Base-by-base conservation (phyloP, 2,113 vertebrate genomes). In the Ranitomeya imitator region DNA sequence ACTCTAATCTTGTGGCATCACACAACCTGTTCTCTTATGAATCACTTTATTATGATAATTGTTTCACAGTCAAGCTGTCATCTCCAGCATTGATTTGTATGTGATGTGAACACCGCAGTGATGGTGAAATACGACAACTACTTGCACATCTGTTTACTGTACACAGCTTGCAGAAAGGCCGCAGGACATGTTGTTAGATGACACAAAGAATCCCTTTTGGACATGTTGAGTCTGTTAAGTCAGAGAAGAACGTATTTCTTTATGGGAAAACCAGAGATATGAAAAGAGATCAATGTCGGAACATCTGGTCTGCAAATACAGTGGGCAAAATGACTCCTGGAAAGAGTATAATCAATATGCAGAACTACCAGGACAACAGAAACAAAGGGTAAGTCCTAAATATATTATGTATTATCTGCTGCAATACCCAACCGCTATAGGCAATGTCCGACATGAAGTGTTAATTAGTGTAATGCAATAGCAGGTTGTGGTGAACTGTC, bases 21-120 rank as follows among this genome's bases (percentile, higher is more conserved):
- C 8, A 11, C 16, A 61, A 60, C 59, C 26, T 18, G 13, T 37
- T 54, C 21, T 71, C 10, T 67, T 55, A 84, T 85, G 54, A 21
- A 51, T 86, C 37, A 78, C 73, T 86, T 78, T 86, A 85, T 77
- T 86, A 63, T 77, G 55, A 21, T 77, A 61, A 51, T 61, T 77
- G 16, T 7, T 86, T 86, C 15, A n/a, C 77, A 86, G 54, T 37
- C 83, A 26, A 10, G n/a, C 63, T 16, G 82, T 37, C 54, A 73
- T 23, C 31, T 57, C 54, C 37, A 83, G 37, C 31, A 74, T 19
- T 61, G 21, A 21, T 31, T 13, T 78, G 65, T n/a, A 26, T 31
- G 51, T 73, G 21, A 63, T 60, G 9, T 79, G 52, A 69, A 57
- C 31, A 63, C 26, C 78, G 18, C 5, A 26, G 19, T 57, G 11